Conservation (phyloP, 2,888 invertebrate species). For the Dryomyza anilis region DNA sequence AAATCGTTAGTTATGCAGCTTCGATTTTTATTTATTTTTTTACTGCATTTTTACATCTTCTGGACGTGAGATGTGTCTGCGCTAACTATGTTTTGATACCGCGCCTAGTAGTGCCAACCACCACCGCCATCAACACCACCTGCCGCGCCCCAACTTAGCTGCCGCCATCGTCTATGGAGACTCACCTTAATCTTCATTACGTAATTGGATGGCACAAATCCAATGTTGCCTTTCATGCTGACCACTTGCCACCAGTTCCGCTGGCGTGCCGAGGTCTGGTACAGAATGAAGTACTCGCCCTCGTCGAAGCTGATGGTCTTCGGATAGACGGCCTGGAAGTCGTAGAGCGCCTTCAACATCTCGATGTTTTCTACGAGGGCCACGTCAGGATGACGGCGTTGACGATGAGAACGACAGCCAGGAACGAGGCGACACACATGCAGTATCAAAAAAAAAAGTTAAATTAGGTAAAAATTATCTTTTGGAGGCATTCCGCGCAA, state of each 20-base stretch:
- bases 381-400: too few relatives aligned
- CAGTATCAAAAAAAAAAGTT: background rate
- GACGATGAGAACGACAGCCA: too few relatives aligned
- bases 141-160: background rate
- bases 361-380: constrained; percentile 76
- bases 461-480: constrained; percentile 4
- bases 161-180: background rate
- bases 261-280: constrained; percentile 79
- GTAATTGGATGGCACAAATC: constrained; percentile 87
- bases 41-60: too few relatives aligned
- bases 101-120: too few relatives aligned
- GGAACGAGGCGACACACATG: constrained; percentile 16
- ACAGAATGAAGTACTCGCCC: constrained; percentile 79
- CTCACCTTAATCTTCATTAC: constrained; percentile 77
- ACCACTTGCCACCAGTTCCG: constrained; percentile 88
- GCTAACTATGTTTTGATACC: too few relatives aligned
- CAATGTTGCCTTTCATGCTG: constrained; percentile 79
- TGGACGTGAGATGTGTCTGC: too few relatives aligned
- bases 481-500: too few relatives aligned
- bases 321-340: constrained; percentile 82
- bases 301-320: constrained; percentile 82
- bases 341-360: constrained; percentile 83
- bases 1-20: background rate
- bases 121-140: background rate
- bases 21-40: too few relatives aligned